phyloP scores from a whole-genome alignment of 2,797 vertebrate species.

The Phataginus tricuspis region DNA sequence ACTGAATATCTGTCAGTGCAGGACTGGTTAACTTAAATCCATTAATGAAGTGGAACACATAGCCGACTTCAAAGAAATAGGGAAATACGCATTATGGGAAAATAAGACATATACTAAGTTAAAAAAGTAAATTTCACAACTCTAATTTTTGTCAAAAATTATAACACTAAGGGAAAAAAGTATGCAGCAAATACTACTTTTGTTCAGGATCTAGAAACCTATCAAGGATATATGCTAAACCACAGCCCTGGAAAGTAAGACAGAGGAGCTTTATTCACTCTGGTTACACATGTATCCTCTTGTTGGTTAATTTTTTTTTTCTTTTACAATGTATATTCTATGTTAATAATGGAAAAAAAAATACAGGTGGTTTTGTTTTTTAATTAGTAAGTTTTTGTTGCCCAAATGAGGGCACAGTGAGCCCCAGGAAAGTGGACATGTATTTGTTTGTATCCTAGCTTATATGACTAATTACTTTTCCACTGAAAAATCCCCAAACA shows the following conservation, averaged over 20 bases:
- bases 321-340: not conserved
- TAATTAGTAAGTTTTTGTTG: not conserved
- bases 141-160: not conserved
- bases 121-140: not conserved
- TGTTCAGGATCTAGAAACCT: not conserved
- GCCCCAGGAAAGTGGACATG: not conserved
- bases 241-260: not conserved
- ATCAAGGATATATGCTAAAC: not conserved
- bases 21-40: not conserved
- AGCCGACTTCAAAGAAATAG: conserved; percentile 4
- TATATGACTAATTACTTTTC: not conserved
- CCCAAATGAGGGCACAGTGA: not conserved
- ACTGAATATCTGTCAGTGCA: not conserved
- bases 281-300: not conserved
- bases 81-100: not conserved
- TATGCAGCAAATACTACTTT: not conserved
- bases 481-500: not conserved
- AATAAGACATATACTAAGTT: not conserved
- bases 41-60: not conserved
- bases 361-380: not conserved
- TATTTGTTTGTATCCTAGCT: not conserved
- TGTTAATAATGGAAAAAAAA: not conserved
- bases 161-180: not conserved
- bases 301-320: not conserved
- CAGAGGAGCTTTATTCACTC: not conserved